phyloP scores from a whole-genome alignment of 2,113 vertebrate genomes.

The Pseudopodoces humilis region DNA sequence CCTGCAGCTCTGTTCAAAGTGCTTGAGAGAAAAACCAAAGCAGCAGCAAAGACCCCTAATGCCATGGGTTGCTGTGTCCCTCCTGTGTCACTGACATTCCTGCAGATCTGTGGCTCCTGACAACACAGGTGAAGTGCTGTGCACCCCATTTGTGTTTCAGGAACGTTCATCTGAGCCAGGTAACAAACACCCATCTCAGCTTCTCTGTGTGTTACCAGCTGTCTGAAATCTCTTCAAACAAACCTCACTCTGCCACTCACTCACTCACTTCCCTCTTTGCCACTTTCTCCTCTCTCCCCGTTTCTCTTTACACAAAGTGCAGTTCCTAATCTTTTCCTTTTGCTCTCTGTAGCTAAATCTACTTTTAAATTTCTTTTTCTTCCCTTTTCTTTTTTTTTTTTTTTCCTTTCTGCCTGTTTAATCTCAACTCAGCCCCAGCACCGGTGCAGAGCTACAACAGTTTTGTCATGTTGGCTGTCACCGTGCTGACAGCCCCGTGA shows the following conservation, averaged over 20 bases:
- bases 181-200: background rate
- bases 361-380: background rate
- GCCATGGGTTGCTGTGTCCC: fast-evolving
- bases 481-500: conserved; percentile 65
- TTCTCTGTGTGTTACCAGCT: background rate
- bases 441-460: conserved; percentile 70
- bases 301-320: background rate
- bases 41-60: background rate
- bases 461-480: conserved; percentile 82
- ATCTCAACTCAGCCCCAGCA: conserved; percentile 62
- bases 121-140: fast-evolving
- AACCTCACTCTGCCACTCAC: background rate
- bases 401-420: background rate
- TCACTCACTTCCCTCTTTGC: background rate
- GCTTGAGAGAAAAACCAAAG: background rate
- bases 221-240: background rate
- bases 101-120: background rate
- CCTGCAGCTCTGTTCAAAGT: background rate
- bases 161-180: fast-evolving
- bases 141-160: background rate
- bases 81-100: background rate
- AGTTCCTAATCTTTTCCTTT: background rate
- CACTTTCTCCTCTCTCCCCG: background rate
- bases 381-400: too few relatives aligned
- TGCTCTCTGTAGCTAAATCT: background rate